Evolutionary conservation across 1,140 invertebrate species (phyloP), one percentile per base, ranked within the genome.

Genomic region (Epicauta chinensis): DNA sequence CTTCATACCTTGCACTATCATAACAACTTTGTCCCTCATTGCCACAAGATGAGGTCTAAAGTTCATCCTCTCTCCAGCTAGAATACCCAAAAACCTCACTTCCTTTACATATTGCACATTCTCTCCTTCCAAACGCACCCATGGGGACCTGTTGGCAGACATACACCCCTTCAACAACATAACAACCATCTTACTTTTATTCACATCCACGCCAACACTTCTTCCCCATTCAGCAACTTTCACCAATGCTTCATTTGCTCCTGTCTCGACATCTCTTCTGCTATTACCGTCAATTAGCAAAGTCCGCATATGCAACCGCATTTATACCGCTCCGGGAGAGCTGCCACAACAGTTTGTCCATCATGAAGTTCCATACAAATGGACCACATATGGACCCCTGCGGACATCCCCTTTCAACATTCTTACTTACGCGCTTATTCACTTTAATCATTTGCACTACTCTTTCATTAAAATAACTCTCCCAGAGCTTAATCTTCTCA

Each of bases 371-470:
- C 59, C 0, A 65, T 11, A 11, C 52, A 57, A 9, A 47, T 23
- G 31, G 62, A 53, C 59, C 56, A 59, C 11, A 58, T 10, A 11
- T 44, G 7, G 59, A 63, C 0, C 59, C 61, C 29, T 63, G 61
- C 0, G 62, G 43, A 29, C 61, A 65, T 1, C 63, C 57, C n/a
- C 32, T 23, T 6, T 23, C 17, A 23, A 23, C 17, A n/a, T n/a
- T n/a, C n/a, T n/a, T n/a, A n/a, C n/a, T n/a, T n/a, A n/a, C n/a
- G n/a, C 17, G 6, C 17, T 3, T 6, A 23, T 23, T 23, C 2
- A 2, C 2, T 23, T 23, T 23, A 2, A 23, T 23, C 17, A 23
- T n/a, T 36, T 9, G 53, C 9, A 4, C 12, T 2, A 13, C 34
- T 9, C 45, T 36, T 2, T 47, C 16, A 16, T 15, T 17, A 47